phyloP scores from a whole-genome alignment of 2,113 vertebrate genomes.

The Aptenodytes forsteri region DNA sequence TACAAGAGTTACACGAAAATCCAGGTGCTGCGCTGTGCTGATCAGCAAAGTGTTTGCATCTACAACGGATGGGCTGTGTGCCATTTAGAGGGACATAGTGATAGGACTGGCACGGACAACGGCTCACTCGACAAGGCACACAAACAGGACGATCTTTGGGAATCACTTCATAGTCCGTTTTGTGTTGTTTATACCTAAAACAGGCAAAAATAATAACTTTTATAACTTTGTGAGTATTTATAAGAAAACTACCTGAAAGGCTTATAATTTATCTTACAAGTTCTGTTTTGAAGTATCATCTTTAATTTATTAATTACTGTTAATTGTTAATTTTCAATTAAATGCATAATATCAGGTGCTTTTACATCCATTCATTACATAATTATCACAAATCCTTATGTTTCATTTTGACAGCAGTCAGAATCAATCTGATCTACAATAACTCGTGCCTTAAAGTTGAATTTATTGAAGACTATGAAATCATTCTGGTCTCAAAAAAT shows the following conservation, averaged over 20 bases:
- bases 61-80: conserved; percentile 80
- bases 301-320: neutral
- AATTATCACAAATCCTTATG: neutral
- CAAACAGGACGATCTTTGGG: conserved; percentile 78
- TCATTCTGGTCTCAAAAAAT: neutral
- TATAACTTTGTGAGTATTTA: neutral
- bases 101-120: conserved; percentile 80
- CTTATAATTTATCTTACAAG: neutral
- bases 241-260: neutral
- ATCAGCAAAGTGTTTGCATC: conserved; percentile 85
- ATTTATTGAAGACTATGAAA: neutral
- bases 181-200: conserved; percentile 89
- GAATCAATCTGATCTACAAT: neutral
- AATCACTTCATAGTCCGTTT: conserved; percentile 84
- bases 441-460: neutral
- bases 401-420: neutral
- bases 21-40: conserved; percentile 79
- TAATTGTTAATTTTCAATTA: neutral
- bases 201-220: neutral
- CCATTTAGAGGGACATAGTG: conserved; percentile 79
- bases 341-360: neutral
- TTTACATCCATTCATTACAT: neutral
- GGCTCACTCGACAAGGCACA: conserved; percentile 78
- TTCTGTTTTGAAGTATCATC: neutral
- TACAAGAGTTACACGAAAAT: conserved; percentile 82